A percentile compares a stretch with the other conserved stretches of the same genome.
Evolutionary conservation across 2,797 vertebrate species (phyloP).

Genomic region (Natrix natrix): DNA sequence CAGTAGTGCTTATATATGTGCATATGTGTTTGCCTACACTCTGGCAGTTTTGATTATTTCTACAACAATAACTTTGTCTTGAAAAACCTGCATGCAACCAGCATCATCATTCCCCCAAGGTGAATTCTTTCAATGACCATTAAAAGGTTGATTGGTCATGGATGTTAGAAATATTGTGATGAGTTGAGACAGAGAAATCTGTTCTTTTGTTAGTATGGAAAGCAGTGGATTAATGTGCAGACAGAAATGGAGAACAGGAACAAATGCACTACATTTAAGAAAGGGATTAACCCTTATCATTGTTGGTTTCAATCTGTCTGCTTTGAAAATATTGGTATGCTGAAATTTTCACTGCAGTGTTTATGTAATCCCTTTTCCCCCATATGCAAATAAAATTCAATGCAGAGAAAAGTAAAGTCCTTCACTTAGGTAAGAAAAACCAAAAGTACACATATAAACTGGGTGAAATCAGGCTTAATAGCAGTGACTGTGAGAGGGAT

Average conservation of each 20-base stretch:
- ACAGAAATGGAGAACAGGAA: accelerated
- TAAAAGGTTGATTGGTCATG: neutral
- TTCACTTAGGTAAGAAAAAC: too few relatives aligned
- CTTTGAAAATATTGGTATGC: neutral
- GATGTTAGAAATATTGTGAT: neutral
- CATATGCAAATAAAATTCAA: neutral
- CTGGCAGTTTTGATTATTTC: neutral
- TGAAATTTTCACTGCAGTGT: constrained; percentile 9
- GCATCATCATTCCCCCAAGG: neutral
- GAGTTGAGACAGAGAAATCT: neutral
- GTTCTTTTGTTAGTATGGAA: neutral
- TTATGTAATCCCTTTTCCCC: neutral
- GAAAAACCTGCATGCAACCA: neutral
- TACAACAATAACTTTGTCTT: neutral
- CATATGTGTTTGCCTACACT: neutral
- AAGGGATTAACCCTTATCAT: neutral
- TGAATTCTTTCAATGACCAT: neutral
- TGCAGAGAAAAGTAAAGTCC: too few relatives aligned
- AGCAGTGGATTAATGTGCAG: neutral
- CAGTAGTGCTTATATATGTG: neutral
- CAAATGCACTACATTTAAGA: constrained; percentile 12
- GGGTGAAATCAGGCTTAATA: too few relatives aligned
- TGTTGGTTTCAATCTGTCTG: neutral
- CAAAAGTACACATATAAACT: too few relatives aligned
- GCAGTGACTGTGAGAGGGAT: too few relatives aligned